Evolutionary conservation across 2,113 vertebrate genomes (phyloP).

Genomic region (Lota lota): DNA sequence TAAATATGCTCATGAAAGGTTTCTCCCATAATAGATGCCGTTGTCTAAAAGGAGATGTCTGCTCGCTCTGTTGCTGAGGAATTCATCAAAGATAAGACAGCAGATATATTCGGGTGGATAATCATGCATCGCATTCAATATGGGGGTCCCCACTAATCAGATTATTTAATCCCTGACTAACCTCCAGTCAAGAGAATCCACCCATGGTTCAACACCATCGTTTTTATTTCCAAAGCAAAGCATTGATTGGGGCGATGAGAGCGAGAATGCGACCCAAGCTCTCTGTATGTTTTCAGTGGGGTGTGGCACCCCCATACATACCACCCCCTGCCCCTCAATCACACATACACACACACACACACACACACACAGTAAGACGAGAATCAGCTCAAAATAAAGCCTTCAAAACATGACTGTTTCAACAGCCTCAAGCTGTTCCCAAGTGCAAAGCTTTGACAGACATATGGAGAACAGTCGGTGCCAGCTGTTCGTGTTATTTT

Average conservation of each 20-base stretch:
- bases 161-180: conserved; percentile 35
- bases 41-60: too few relatives aligned
- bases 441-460: conserved; percentile 24
- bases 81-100: not conserved
- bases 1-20: too few relatives aligned
- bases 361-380: too few relatives aligned
- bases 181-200: conserved; percentile 20
- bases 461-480: not conserved
- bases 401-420: conserved; percentile 1
- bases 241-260: conserved; percentile 14
- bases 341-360: too few relatives aligned
- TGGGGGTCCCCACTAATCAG: conserved; percentile 8
- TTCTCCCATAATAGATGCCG: too few relatives aligned
- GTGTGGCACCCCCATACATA: not conserved
- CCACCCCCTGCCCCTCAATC: not conserved
- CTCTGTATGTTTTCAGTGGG: not conserved
- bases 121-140: conserved; percentile 7
- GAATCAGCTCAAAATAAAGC: not conserved
- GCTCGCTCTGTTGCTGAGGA: too few relatives aligned
- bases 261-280: conserved; percentile 10
- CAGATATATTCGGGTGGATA: not conserved
- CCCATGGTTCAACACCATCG: not conserved
- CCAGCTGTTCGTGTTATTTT: conserved; percentile 50
- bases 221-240: conserved; percentile 7
- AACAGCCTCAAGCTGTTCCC: conserved; percentile 7